A percentile compares a stretch with the other conserved stretches of the same genome.
Conservation (phyloP, 2,888 invertebrate genomes). For the Drosophila formosana region DNA sequence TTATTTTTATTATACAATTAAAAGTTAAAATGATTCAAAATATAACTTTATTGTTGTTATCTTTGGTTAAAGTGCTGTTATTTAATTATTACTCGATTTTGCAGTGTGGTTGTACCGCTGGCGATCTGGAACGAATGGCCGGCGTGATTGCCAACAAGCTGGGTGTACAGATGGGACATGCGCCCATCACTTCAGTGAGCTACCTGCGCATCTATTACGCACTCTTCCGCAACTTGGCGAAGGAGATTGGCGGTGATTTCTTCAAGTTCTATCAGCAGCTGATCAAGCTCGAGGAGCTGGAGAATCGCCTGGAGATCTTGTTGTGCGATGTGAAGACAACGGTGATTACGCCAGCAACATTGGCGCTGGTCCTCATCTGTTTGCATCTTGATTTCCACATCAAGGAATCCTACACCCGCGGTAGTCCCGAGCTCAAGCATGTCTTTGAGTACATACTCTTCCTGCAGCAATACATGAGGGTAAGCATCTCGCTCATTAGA, state of each 20-base stretch:
- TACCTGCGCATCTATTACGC: slow-evolving; percentile 89
- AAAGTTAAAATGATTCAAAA: too few relatives aligned
- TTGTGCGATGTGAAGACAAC: slow-evolving; percentile 91
- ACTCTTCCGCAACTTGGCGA: slow-evolving; percentile 87
- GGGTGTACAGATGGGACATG: slow-evolving; percentile 87
- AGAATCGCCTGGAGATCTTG: slow-evolving; percentile 90
- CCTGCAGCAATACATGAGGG: slow-evolving; percentile 90
- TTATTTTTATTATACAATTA: too few relatives aligned
- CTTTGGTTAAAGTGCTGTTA: too few relatives aligned
- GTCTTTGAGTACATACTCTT: slow-evolving; percentile 90
- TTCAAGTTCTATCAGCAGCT: slow-evolving; percentile 86
- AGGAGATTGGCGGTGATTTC: slow-evolving; percentile 86
- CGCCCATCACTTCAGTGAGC: slow-evolving; percentile 88
- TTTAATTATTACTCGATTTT: neutral
- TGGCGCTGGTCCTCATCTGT: slow-evolving; percentile 92
- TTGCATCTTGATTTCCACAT: slow-evolving; percentile 88
- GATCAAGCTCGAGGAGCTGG: slow-evolving; percentile 87
- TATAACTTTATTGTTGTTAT: too few relatives aligned
- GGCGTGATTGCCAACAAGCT: slow-evolving; percentile 92
- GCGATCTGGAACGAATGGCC: slow-evolving; percentile 95
- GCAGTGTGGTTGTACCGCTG: slow-evolving; percentile 92
- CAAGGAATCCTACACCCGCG: slow-evolving; percentile 84
- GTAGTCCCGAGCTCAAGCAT: slow-evolving; percentile 87
- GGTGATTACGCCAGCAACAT: slow-evolving; percentile 90
- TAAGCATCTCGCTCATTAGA: slow-evolving; percentile 83